Percentiles rank a stretch among this genome's conserved stretches.
These are phyloP conservation scores for Melitaea athalia DNA, from an alignment of 2,888 invertebrate genomes.

Conservation along the genomic window DNA sequence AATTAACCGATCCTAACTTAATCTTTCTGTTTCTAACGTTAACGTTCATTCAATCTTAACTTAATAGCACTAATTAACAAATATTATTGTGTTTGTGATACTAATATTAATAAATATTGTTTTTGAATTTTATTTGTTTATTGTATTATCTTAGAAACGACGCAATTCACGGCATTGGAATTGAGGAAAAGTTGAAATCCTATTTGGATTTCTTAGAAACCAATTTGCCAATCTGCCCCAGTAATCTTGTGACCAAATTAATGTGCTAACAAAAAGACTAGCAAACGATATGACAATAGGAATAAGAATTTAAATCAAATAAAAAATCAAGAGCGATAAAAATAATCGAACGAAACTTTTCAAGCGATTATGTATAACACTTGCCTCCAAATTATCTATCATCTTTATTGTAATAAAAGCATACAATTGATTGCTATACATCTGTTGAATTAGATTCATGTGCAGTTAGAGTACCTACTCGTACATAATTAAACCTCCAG, in stretches of 20 bases:
- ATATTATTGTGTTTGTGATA: too few species aligned
- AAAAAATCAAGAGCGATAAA: too few species aligned
- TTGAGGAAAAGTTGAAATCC: conserved; percentile 11
- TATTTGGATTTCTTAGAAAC: conserved; percentile 3
- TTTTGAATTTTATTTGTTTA: not conserved
- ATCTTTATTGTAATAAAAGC: too few species aligned
- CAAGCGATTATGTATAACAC: too few species aligned
- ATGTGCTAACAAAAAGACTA: not conserved
- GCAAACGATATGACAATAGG: too few species aligned
- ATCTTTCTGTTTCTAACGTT: not conserved
- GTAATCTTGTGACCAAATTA: not conserved
- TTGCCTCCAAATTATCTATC: too few species aligned
- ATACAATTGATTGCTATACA: too few species aligned
- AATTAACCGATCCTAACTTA: conserved; percentile 14
- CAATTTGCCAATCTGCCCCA: not conserved
- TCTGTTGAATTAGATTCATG: not conserved
- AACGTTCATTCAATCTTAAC: not conserved
- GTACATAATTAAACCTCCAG: not conserved
- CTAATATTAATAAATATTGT: not conserved
- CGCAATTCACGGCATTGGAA: not conserved
- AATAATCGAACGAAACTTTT: too few species aligned
- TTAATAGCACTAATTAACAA: too few species aligned
- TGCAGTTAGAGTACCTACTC: not conserved
- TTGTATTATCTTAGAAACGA: not conserved
- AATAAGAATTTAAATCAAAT: too few species aligned